Conservation (phyloP, 2,888 invertebrate species). For the Rhagonycha fulva region DNA sequence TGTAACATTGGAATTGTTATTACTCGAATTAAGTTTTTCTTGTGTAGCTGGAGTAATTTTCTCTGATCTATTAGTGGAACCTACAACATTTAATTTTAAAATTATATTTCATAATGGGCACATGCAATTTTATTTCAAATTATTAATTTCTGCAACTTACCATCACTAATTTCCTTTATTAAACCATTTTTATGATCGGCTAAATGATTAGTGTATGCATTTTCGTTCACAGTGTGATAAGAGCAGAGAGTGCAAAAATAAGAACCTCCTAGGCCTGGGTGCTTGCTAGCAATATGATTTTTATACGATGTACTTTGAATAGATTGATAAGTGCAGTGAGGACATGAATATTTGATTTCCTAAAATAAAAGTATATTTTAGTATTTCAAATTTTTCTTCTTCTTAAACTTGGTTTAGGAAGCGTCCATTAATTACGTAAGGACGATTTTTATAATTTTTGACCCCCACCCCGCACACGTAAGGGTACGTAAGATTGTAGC, state of each 20-base stretch:
- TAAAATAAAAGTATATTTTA: conserved; percentile 32
- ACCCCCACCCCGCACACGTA: no score
- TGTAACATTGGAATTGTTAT: background rate
- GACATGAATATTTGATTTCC: conserved; percentile 61
- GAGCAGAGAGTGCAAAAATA: conserved; percentile 60
- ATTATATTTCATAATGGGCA: no score
- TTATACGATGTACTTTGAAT: conserved; percentile 74
- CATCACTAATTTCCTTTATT: conserved; percentile 39
- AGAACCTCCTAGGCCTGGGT: conserved; percentile 58
- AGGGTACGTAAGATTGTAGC: no score
- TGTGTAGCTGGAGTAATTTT: background rate
- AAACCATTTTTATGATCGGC: conserved; percentile 60
- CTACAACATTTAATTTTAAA: background rate
- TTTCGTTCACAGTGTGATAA: conserved; percentile 64
- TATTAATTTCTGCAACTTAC: conserved; percentile 2
- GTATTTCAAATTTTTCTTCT: background rate
- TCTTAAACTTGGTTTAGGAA: no score
- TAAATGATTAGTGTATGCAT: conserved; percentile 59
- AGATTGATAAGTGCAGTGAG: conserved; percentile 68
- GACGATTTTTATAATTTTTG: no score
- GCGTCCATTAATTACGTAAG: no score
- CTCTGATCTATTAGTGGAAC: background rate
- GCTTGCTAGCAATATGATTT: conserved; percentile 61
- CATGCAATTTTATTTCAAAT: background rate
- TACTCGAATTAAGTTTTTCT: background rate